Evolutionary conservation across 2,888 invertebrate genomes (phyloP), one percentile per base, ranked within the genome.

Genomic region (Aspidiotus destructor): DNA sequence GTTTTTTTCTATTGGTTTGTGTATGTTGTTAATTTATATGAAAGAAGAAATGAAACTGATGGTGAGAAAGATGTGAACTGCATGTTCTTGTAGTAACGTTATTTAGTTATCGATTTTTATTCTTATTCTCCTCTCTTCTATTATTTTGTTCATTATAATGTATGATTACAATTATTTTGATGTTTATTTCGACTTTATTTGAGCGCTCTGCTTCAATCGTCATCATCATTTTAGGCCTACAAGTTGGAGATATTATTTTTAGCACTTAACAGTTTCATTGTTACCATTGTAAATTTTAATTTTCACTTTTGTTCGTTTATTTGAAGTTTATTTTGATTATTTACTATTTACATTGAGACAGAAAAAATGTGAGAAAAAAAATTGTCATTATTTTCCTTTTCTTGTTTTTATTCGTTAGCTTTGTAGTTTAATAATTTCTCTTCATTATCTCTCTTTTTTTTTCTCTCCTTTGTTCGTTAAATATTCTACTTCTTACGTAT

Each of bases 251-350:
- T 61, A 8, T 16, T 62, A 41, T 17, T 28, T 63, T 53, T 63
- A 63, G 63, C 63, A 63, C 63, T 63, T 63, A 63, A 52, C 63
- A 48, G 63, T 54, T 28, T 63, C 63, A 41, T 17, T 15, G 57
- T 57, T 57, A 16, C 16, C 15, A 57, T n/a, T 16, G 57, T 16
- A 57, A 57, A 57, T 57, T 57, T 57, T 57, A 15, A 15, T 57
- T 57, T 57, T 57, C 17, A 57, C 57, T 52, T 63, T 28, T 28
- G 17, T 63, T 53, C 53, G 41, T 52, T 63, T 63, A 63, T 52
- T 53, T 53, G 48, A 52, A 48, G 62, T 62, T 62, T 44, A n/a
- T 48, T 48, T 48, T 48, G n/a, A 13, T 48, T 48, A 48, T 48
- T 11, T 48, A 48, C 48, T 48, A 28, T 28, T 28, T 28, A 28